phyloP scores from a whole-genome alignment of 1,140 invertebrate genomes.

The Drosophila malerkotliana region DNA sequence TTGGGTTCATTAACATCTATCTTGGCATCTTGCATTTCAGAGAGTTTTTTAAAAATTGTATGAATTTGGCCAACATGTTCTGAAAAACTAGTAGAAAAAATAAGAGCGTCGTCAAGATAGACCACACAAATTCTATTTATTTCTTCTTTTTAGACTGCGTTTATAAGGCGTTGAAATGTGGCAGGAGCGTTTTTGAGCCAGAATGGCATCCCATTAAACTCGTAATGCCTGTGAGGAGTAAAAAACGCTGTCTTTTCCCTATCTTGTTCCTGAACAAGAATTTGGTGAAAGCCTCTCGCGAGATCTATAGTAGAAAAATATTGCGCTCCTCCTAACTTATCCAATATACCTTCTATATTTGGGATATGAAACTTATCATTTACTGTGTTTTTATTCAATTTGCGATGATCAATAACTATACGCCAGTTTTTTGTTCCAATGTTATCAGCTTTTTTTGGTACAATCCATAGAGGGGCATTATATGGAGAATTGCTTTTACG shows the following conservation, averaged over 20 bases:
- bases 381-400: slow-evolving; percentile 1
- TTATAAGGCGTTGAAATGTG: slow-evolving; percentile 67
- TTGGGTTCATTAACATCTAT: no score
- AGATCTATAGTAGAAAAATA: slow-evolving; percentile 32
- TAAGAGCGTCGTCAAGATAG: slow-evolving; percentile 66
- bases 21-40: no score
- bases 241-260: slow-evolving; percentile 48
- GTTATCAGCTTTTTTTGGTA: slow-evolving; percentile 57
- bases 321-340: neutral
- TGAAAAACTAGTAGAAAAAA: slow-evolving; percentile 61
- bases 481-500: slow-evolving; percentile 46
- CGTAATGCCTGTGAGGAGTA: slow-evolving; percentile 21
- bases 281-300: slow-evolving; percentile 74
- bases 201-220: slow-evolving; percentile 24
- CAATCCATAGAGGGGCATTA: slow-evolving; percentile 54
- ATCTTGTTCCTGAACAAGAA: slow-evolving; percentile 30
- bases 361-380: slow-evolving; percentile 25
- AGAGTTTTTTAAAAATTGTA: no score
- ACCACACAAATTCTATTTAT: slow-evolving; percentile 2
- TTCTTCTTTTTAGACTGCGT: neutral
- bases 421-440: slow-evolving; percentile 34
- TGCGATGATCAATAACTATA: slow-evolving; percentile 3
- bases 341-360: slow-evolving; percentile 31
- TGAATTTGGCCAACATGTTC: no score
- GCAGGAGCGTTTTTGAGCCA: slow-evolving; percentile 5